phyloP scores from a whole-genome alignment of 2,113 vertebrate species.

The Lynx canadensis region DNA sequence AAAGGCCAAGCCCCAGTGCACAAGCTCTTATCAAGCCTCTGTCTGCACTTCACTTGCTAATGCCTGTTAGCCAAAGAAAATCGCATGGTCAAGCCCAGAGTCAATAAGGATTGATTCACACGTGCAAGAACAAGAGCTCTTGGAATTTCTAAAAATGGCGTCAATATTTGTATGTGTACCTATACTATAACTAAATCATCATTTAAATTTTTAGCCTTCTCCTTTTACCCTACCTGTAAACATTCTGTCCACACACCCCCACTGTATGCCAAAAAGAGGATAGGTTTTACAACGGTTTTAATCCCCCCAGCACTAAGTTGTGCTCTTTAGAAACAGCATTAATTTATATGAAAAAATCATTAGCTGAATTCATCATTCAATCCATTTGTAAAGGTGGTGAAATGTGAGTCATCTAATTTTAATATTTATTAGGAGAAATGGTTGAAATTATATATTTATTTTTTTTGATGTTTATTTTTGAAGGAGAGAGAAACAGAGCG shows the following conservation, averaged over 20 bases:
- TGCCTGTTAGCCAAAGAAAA: neutral
- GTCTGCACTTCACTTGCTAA: neutral
- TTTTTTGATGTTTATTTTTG: too few species aligned
- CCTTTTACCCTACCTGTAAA: neutral
- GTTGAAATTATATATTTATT: neutral
- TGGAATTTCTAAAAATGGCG: neutral
- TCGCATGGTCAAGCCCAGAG: neutral
- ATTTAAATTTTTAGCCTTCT: neutral
- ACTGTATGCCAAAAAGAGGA: neutral
- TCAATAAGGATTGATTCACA: neutral
- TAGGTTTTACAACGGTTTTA: neutral
- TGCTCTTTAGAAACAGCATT: neutral
- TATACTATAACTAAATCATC: neutral
- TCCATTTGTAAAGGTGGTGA: neutral
- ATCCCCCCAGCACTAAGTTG: neutral
- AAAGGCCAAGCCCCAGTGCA: neutral
- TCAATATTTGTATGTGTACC: neutral
- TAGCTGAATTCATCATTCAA: neutral
- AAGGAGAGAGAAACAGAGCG: too few species aligned
- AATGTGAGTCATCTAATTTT: conserved; percentile 38
- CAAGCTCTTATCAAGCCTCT: neutral
- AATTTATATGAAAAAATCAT: neutral
- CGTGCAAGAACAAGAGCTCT: neutral
- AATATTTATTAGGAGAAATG: neutral
- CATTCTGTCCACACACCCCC: neutral